Evolutionary conservation across 2,113 vertebrate species (phyloP), one percentile per base, ranked within the genome.

Genomic region (Dolichallabes microphthalmus): DNA sequence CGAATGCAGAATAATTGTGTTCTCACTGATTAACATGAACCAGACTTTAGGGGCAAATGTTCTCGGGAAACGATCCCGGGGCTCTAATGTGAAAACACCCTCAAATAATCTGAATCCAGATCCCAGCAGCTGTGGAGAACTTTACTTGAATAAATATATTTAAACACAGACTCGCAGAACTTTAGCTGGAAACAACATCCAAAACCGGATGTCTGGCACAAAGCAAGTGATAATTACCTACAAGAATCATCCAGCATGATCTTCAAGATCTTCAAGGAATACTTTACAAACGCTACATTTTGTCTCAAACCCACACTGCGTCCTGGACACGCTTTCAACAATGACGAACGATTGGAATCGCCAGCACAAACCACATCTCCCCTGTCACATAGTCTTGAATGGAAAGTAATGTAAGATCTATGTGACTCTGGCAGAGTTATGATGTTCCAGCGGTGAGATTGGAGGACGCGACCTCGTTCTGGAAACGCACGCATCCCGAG

Each of bases 321-420:
- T 75, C 68, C 88, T 60, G 77, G 83, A 82, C 52, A 82, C 80
- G 74, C 55, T 66, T 73, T 78, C 89, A 86, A 79, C 61, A 58
- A 82, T 79, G 52, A 82, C 83, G 89, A 89, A 92, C 89, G 78
- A 90, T 55, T 81, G 82, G 85, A 92, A 87, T 91, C 87, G 85
- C 64, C 61, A 86, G 87, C 74, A 86, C 82, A 91, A 87, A 73
- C 68, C 87, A 87, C 90, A 73, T 88, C 89, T 91, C 50, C 88
- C 88, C 89, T 78, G 52, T 80, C 89, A 76, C 87, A 60, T 80
- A 77, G 30, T 2, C 45, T 45, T 82, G 76, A 84, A 68, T 83
- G 85, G 77, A 85, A 75, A 75, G 5, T 75, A 75, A 75, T 27
- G 73, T 6, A 52, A 75, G 73, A 75, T 52, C 45, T n/a, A n/a